phyloP scores from a whole-genome alignment of 1,140 invertebrate genomes.

The Ditylenchus dipsaci region DNA sequence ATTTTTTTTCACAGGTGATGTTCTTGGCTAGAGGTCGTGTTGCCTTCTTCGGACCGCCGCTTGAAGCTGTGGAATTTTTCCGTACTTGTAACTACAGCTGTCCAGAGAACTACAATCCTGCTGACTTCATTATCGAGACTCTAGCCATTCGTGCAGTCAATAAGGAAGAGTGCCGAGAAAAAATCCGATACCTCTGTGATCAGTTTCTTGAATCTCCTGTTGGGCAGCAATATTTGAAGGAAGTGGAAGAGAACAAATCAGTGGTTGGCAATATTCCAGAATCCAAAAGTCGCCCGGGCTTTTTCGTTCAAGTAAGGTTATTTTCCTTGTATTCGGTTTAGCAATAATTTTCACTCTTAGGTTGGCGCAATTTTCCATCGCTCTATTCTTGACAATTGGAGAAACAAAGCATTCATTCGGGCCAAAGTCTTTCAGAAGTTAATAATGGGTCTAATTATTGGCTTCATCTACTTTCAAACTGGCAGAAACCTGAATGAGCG shows the following conservation, averaged over 20 bases:
- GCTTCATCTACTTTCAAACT: not conserved
- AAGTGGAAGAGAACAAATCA: conserved; percentile 58
- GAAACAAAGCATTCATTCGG: conserved; percentile 48
- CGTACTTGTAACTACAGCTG: conserved; percentile 69
- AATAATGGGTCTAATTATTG: conserved; percentile 51
- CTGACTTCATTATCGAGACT: conserved; percentile 70
- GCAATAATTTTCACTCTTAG: conserved; percentile 4
- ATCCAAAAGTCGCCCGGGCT: not conserved
- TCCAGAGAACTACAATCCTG: conserved; percentile 66
- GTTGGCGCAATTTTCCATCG: conserved; percentile 31
- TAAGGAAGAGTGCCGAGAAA: not conserved
- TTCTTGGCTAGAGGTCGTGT: conserved; percentile 60
- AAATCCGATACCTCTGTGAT: not conserved
- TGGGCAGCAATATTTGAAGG: conserved; percentile 14
- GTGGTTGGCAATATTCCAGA: conserved; percentile 43
- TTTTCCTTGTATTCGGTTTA: not conserved
- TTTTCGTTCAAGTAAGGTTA: not conserved
- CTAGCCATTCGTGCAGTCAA: conserved; percentile 48
- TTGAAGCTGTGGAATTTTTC: conserved; percentile 47
- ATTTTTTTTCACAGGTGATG: no score
- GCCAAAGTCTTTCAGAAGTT: conserved; percentile 54
- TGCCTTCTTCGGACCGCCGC: conserved; percentile 53
- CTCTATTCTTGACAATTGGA: conserved; percentile 46
- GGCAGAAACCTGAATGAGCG: not conserved
- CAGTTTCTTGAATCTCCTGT: not conserved